phyloP scores from a whole-genome alignment of 1,140 invertebrate species.

The Halictus rubicundus region DNA sequence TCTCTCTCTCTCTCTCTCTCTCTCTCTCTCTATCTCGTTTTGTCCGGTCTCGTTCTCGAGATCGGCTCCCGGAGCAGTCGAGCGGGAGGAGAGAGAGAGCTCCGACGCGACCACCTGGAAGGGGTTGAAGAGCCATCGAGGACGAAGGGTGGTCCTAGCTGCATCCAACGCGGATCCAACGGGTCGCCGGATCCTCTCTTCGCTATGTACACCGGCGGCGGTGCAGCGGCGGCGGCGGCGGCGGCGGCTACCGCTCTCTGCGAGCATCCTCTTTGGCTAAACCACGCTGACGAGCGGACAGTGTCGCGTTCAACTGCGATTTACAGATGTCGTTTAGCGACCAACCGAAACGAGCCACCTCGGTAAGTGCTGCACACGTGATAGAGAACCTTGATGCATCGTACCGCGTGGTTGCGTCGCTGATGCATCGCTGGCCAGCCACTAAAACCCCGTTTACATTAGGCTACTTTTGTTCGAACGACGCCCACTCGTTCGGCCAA shows the following conservation, averaged over 20 bases:
- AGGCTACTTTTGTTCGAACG: too few species aligned
- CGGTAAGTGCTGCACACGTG: too few species aligned
- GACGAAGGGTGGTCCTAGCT: slow-evolving; percentile 54
- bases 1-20: slow-evolving; percentile 40
- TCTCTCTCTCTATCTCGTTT: not conserved
- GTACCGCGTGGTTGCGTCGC: too few species aligned
- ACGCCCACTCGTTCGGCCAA: too few species aligned
- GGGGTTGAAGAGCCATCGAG: slow-evolving; percentile 63
- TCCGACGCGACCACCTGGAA: slow-evolving; percentile 54
- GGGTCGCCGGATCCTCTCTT: not conserved
- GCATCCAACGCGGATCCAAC: slow-evolving; percentile 36
- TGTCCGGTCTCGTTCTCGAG: slow-evolving; percentile 44
- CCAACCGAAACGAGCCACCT: too few species aligned
- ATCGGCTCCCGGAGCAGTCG: slow-evolving; percentile 56
- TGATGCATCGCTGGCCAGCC: too few species aligned
- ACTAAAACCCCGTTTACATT: too few species aligned
- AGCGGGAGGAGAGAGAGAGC: slow-evolving; percentile 30
- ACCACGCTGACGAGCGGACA: not conserved
- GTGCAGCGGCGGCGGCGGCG: too few species aligned
- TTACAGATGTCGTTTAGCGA: too few species aligned
- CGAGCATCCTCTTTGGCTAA: not conserved
- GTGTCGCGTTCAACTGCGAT: too few species aligned
- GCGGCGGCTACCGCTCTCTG: too few species aligned
- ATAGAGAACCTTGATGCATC: too few species aligned
- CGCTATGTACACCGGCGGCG: not conserved